These are phyloP conservation scores for Chlorodrepanis virens DNA, from an alignment of 2,113 vertebrate species.

Conservation along the genomic window DNA sequence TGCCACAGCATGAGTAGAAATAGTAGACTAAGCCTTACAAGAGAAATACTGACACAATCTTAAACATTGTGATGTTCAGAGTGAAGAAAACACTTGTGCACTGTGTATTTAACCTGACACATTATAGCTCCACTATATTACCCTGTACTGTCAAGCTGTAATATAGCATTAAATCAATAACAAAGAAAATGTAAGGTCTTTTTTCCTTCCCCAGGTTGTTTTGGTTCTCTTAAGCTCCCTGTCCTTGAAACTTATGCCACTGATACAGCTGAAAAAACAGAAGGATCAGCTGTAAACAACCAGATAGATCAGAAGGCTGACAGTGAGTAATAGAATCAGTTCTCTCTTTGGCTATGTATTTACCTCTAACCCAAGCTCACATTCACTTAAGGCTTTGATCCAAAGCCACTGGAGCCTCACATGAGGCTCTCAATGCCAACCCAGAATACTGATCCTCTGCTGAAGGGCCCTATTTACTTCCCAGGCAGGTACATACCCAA, in stretches of 20 bases:
- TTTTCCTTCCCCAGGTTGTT: not conserved
- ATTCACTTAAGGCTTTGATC: not conserved
- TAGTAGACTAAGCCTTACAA: not conserved
- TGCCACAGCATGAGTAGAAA: not conserved
- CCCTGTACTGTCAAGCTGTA: not conserved
- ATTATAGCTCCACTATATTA: slow-evolving; percentile 6
- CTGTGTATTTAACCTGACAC: slow-evolving; percentile 30
- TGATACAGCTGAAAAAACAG: slow-evolving; percentile 12
- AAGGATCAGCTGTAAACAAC: slow-evolving; percentile 21
- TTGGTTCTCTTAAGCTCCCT: slow-evolving; percentile 5
- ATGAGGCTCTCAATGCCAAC: not conserved
- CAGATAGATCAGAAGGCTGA: not conserved
- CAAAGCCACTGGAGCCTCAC: not conserved
- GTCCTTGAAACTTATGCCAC: slow-evolving; percentile 37
- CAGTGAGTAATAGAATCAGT: slow-evolving; percentile 7
- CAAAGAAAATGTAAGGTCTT: slow-evolving; percentile 10
- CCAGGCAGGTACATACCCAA: not conserved
- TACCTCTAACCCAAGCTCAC: not conserved
- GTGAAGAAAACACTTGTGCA: not conserved
- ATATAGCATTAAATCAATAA: slow-evolving; percentile 29
- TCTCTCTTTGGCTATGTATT: not conserved
- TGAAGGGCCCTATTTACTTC: not conserved
- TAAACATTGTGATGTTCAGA: not conserved
- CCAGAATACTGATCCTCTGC: not conserved
- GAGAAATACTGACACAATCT: slow-evolving; percentile 5